Base-by-base conservation (phyloP, 2,113 vertebrate species). In the Pantherophis guttatus region DNA sequence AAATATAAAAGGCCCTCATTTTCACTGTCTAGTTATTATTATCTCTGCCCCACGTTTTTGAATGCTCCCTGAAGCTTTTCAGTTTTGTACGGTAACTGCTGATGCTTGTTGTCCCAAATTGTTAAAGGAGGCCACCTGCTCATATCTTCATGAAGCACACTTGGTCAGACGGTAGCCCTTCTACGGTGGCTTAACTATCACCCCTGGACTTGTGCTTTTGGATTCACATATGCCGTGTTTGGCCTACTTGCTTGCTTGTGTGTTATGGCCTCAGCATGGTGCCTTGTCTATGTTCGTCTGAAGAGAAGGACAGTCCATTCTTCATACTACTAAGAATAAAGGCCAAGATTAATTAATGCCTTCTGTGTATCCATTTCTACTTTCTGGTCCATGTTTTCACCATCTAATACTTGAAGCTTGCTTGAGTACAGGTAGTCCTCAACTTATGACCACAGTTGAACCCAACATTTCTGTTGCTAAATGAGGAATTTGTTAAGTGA, bases 281-380 rank as follows among this genome's bases (percentile, higher is more conserved):
- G 92, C 89, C 92, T 93, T 93, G 48, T 62, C 57, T 75, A 12
- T 57, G 52, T 58, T 19, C 29, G 88, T 54, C 50, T 33, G 29
- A 87, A 50, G 52, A 17, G 50, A 3, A 53, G 29, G 75, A 44
- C 21, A n/a, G n/a, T 57, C n/a, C 1, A 10, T 39, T 44, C 87
- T 10, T 55, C 9, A 26, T 54, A 48, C n/a, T n/a, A 65, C 23
- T 62, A 44, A 86, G 44, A 93, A 93, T 93, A 93, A 93, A 93
- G 19, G 8, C n/a, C 48, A 65, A 90, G 23, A 90, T 90, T 90
- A 87, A 44, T 90, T 24, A 65, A 44, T 87, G n/a, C 50, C 48
- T 55, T 33, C 29, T 54, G 29, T 81, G 15, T 21, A 19, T 81
- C 19, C 23, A 6, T 81, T 19, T 85, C 17, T 23, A 39, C 39